Evolutionary conservation across 1,140 invertebrate species (phyloP), one percentile per base, ranked within the genome.

Genomic region (Bemisia tabaci): DNA sequence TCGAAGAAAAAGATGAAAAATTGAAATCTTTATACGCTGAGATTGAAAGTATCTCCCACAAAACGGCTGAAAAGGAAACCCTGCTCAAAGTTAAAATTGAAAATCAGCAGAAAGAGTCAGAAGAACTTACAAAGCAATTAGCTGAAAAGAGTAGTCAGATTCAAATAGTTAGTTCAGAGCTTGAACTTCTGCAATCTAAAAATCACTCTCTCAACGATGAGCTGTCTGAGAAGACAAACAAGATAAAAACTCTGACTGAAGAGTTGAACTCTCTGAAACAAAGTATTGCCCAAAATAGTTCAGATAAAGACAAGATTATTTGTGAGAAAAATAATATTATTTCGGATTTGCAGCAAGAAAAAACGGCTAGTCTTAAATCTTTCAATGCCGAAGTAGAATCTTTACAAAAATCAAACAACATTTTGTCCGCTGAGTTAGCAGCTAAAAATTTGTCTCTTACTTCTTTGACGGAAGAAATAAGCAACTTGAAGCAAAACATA

Each of bases 1-100:
- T 69, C 65, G 65, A 65, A 69, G 62, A 63, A 39, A 67, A 68
- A 22, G 64, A 71, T 68, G 58, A 68, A 67, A 70, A 27, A 64
- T 72, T 26, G 66, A 39, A 62, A 63, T 21, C 22, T 1, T 2
- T 33, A 12, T n/a, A 22, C 58, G 1, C 22, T 12, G 58, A 22
- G n/a, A 27, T 60, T 65, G 21, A 60, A 60, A 48, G 17, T 60
- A 21, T 48, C 48, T 65, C 22, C 25, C 0, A 11, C 33, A 59
- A 66, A 61, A 26, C 59, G 60, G 39, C 25, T n/a, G 59, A 61
- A 60, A 66, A 61, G 27, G 59, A 60, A 61, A 60, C 21, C 12
- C 11, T 11, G 26, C 26, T 66, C 21, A 22, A 60, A 61, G 33
- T 22, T 26, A 59, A 68, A 33, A n/a, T 68, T 23, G 26, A 33